Base-by-base conservation (phyloP, 2,888 invertebrate genomes). In the Limnephilus lunatus region DNA sequence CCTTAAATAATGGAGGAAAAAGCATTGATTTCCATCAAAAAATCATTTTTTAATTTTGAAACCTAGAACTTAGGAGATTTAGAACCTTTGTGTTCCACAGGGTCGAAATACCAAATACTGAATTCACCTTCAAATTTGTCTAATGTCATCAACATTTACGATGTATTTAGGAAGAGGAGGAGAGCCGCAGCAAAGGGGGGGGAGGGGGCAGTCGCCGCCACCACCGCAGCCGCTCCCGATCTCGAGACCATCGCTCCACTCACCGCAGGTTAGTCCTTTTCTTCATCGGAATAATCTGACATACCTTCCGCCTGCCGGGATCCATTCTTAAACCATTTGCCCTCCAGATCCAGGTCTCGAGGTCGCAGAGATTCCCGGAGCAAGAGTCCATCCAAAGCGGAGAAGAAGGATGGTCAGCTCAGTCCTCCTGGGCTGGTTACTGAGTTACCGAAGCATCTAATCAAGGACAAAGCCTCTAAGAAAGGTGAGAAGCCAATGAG, bases 81-180 rank as follows among this genome's bases (percentile, higher is more conserved):
- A 39, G 9, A 39, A 39, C 39, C 39, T 39, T 39, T 39, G 39
- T 39, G 39, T 39, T 44, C 12, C 44, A 44, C 44, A 44, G 44
- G 12, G 44, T 44, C 5, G 44, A 11, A 39, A 48, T 48, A 48
- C 14, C 15, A 48, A 48, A 48, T 48, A 44, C 9, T 44, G 15
- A 48, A 48, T 48, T 48, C 48, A 48, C 48, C 44, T 48, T 48
- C 15, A 48, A 48, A 48, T 48, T 14, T 48, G 14, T 48, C 3
- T 48, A 48, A 44, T 39, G 7, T 39, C 39, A 39, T 39, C 9
- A 39, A 39, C 39, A 39, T 39, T 7, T 48, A 48, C 25, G 14
- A 9, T 87, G 30, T n/a, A 12, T 85, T 80, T 94, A 97, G 97
- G 98, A 98, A 95, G 98, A 98, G 94, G 98, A 98, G 95, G 98